These are phyloP conservation scores for Macrostomum cliftonense DNA, from an alignment of 2,888 invertebrate genomes.

Conservation along the genomic window DNA sequence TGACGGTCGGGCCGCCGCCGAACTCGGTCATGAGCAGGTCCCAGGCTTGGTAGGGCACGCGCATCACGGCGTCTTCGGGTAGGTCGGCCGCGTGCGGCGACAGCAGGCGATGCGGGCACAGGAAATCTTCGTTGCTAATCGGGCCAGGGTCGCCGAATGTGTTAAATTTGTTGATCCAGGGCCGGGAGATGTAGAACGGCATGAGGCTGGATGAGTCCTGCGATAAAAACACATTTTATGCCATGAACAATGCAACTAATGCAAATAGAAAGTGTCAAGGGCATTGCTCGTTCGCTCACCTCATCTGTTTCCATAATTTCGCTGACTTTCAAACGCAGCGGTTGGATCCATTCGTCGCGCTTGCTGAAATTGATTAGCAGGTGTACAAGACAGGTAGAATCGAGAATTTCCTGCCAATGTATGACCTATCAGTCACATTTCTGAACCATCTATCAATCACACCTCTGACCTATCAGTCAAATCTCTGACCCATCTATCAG, in stretches of 20 bases:
- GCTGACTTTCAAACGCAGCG: conserved; percentile 50
- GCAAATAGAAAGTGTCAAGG: too few species aligned
- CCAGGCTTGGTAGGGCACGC: conserved; percentile 62
- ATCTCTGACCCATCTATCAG: too few species aligned
- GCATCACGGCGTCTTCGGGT: conserved; percentile 53
- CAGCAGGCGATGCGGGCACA: conserved; percentile 72
- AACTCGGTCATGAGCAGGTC: conserved; percentile 56
- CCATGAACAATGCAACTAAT: too few species aligned
- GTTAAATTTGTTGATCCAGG: conserved; percentile 81
- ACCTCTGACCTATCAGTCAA: background rate
- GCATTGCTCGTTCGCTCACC: too few species aligned
- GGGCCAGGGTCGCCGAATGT: conserved; percentile 91
- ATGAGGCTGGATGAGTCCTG: conserved; percentile 33
- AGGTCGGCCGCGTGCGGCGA: conserved; percentile 55
- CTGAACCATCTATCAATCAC: too few species aligned
- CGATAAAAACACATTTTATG: too few species aligned
- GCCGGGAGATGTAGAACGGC: conserved; percentile 67
- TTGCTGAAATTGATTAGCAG: conserved; percentile 24
- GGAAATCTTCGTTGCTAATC: conserved; percentile 75
- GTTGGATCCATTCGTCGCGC: conserved; percentile 48
- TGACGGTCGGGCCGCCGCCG: background rate
- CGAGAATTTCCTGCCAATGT: too few species aligned
- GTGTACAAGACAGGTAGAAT: too few species aligned
- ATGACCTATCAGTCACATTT: too few species aligned
- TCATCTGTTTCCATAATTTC: conserved; percentile 44